Percentiles rank a stretch among this genome's conserved stretches.
phyloP scores from a whole-genome alignment of 2,888 invertebrate genomes.

The Timandra comae region DNA sequence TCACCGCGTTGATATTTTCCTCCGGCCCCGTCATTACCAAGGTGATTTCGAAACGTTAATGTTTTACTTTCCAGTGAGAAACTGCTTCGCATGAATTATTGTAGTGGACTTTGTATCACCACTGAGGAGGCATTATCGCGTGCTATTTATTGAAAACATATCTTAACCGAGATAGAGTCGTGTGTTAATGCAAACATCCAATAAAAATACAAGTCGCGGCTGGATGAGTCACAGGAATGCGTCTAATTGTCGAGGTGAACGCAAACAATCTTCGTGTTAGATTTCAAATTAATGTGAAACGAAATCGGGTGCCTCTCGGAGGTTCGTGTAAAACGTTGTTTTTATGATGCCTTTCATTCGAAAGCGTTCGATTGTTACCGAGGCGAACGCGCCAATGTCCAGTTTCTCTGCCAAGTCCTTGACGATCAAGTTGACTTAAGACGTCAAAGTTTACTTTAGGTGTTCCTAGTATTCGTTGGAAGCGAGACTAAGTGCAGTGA shows the following conservation, averaged over 20 bases:
- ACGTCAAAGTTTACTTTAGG: too few species aligned
- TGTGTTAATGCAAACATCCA: constrained; percentile 54
- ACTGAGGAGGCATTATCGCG: constrained; percentile 33
- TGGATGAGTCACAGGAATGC: constrained; percentile 69
- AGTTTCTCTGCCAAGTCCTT: too few species aligned
- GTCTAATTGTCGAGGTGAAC: constrained; percentile 61
- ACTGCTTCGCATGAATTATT: constrained; percentile 26
- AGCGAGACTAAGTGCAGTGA: constrained; percentile 25
- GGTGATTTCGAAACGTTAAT: constrained; percentile 46
- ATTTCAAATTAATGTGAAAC: constrained; percentile 60
- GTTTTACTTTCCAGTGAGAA: constrained; percentile 43
- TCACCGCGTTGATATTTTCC: constrained; percentile 34
- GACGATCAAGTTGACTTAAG: too few species aligned
- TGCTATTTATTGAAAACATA: constrained; percentile 38
- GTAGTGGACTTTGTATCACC: constrained; percentile 34
- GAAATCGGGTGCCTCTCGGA: constrained; percentile 31
- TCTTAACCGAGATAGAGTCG: constrained; percentile 37
- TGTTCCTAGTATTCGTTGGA: constrained; percentile 2
- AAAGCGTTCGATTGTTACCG: not conserved
- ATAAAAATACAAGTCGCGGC: constrained; percentile 65
- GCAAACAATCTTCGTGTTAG: constrained; percentile 55
- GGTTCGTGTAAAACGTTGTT: constrained; percentile 19
- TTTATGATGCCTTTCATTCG: constrained; percentile 13
- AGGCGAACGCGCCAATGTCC: too few species aligned
- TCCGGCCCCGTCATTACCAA: constrained; percentile 39